phyloP scores from a whole-genome alignment of 2,888 invertebrate species.

The Uloborus plumipes region DNA sequence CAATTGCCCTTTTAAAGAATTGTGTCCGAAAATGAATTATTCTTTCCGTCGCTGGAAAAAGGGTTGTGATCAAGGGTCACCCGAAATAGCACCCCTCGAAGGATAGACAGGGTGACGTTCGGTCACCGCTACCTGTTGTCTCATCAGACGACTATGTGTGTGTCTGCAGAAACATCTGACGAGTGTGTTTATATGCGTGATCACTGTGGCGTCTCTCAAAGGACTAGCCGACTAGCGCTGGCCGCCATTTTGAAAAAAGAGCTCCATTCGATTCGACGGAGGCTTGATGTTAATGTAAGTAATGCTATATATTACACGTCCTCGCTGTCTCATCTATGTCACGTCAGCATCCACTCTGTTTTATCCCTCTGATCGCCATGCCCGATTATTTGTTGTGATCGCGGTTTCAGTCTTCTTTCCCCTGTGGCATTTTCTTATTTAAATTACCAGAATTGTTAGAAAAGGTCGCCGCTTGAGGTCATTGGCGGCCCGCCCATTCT shows the following conservation, averaged over 20 bases:
- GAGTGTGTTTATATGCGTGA: conserved; percentile 35
- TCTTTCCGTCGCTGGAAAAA: conserved; percentile 9
- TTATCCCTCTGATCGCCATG: conserved; percentile 6
- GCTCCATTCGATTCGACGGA: neutral
- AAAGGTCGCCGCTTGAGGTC: conserved; percentile 46
- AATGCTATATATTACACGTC: conserved; percentile 42
- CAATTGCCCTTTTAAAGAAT: conserved; percentile 54
- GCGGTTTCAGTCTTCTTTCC: neutral
- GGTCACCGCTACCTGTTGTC: conserved; percentile 20
- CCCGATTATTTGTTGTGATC: conserved; percentile 8
- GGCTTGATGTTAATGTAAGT: conserved; percentile 51
- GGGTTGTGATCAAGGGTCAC: conserved; percentile 11
- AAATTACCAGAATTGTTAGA: conserved; percentile 36
- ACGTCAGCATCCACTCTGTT: conserved; percentile 14
- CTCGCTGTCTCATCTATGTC: conserved; percentile 22
- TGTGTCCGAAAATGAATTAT: conserved; percentile 54
- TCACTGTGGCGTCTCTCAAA: conserved; percentile 33
- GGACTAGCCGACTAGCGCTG: conserved; percentile 1
- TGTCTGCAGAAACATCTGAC: neutral
- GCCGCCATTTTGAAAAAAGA: conserved; percentile 40
- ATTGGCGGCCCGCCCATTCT: conserved; percentile 49
- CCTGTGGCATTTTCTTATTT: conserved; percentile 19
- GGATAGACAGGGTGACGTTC: neutral
- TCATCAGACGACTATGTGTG: conserved; percentile 1
- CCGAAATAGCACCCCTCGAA: conserved; percentile 11